A percentile compares a stretch with the other conserved stretches of the same genome.
Conservation (phyloP, 2,113 vertebrate species). For the Tenebrosternarchus preto region DNA sequence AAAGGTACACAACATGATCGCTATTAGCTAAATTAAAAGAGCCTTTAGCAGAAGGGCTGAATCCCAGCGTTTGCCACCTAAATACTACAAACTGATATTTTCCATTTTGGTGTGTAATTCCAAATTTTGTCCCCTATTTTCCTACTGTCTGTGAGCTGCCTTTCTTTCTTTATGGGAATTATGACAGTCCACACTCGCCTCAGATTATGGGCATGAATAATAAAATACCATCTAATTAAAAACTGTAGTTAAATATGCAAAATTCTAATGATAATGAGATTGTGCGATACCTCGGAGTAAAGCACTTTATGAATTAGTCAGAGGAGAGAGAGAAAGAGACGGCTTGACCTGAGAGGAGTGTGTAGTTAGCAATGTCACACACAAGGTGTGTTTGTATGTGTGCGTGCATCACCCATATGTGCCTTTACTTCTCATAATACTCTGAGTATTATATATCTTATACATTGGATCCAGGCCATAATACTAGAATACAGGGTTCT, state of each 20-base stretch:
- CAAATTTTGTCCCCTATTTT: slow-evolving; percentile 57
- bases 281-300: slow-evolving; percentile 97
- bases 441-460: slow-evolving; percentile 23
- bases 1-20: slow-evolving; percentile 98
- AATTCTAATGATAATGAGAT: slow-evolving; percentile 99
- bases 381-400: slow-evolving; percentile 60
- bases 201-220: slow-evolving; percentile 99
- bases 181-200: slow-evolving; percentile 81
- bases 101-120: slow-evolving; percentile 70
- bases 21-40: slow-evolving; percentile 99
- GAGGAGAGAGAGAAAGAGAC: slow-evolving; percentile 85
- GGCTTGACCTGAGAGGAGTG: slow-evolving; percentile 88
- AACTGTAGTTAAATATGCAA: slow-evolving; percentile 99
- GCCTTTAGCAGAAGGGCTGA: slow-evolving; percentile 82
- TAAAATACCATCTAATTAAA: slow-evolving; percentile 99
- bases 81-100: slow-evolving; percentile 78
- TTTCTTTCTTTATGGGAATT: slow-evolving; percentile 44
- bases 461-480: slow-evolving; percentile 6
- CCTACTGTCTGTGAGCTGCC: slow-evolving; percentile 60
- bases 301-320: slow-evolving; percentile 97
- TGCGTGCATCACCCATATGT: slow-evolving; percentile 5
- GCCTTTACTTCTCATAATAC: slow-evolving; percentile 31
- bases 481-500: background rate
- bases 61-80: slow-evolving; percentile 78
- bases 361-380: slow-evolving; percentile 79